Conservation (phyloP, 2,888 invertebrate genomes). For the Mythimna lalbum region DNA sequence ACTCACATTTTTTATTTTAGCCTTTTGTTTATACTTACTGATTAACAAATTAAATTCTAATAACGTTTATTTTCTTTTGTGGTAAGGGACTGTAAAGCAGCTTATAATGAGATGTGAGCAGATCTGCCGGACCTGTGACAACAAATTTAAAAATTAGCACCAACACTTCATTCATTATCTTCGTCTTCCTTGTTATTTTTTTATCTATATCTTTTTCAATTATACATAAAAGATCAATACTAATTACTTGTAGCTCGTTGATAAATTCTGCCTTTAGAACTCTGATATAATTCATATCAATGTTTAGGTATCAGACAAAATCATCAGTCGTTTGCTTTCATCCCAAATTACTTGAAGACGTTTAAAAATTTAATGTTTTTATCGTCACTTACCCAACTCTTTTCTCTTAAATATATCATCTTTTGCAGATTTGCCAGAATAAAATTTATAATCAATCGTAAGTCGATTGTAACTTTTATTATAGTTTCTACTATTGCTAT, state of each 20-base stretch:
- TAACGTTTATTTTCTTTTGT: constrained; percentile 72
- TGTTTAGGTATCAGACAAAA: not conserved
- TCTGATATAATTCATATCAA: not conserved
- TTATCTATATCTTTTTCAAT: not conserved
- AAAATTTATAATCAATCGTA: too few species aligned
- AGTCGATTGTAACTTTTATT: too few species aligned
- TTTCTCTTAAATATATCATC: not conserved
- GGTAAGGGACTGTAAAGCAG: constrained; percentile 92
- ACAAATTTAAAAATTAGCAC: constrained; percentile 20
- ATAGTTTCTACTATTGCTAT: too few species aligned
- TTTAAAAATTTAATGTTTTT: not conserved
- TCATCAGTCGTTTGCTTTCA: not conserved
- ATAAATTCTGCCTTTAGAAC: not conserved
- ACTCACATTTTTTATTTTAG: not conserved
- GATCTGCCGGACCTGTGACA: constrained; percentile 96
- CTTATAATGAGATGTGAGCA: constrained; percentile 96
- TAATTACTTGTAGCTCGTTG: not conserved
- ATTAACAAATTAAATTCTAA: not conserved
- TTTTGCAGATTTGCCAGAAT: too few species aligned
- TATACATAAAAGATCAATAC: not conserved
- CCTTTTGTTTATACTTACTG: not conserved
- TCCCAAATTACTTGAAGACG: not conserved
- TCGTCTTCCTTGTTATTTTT: not conserved
- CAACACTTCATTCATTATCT: not conserved
- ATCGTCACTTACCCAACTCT: not conserved